Conservation (phyloP, 2,113 vertebrate species). For the Athene cunicularia region DNA sequence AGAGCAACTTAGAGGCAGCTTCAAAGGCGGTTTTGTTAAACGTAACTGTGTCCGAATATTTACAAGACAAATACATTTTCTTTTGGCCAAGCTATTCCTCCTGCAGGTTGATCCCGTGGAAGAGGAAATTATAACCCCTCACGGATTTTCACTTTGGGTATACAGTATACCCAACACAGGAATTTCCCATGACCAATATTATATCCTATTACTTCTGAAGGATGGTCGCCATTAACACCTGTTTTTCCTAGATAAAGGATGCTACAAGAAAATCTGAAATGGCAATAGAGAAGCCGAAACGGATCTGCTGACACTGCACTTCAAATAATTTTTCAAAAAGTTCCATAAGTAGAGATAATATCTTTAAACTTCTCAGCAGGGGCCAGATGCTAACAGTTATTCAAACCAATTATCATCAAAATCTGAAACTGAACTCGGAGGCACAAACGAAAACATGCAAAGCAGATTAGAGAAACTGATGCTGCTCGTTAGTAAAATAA, state of each 20-base stretch:
- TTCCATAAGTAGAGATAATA: not conserved
- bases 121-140: not conserved
- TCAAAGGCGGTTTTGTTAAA: conserved; percentile 51
- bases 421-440: not conserved
- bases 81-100: not conserved
- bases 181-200: rapidly evolving
- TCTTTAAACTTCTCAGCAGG: not conserved
- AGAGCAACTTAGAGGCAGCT: conserved; percentile 26
- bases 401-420: not conserved
- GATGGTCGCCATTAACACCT: not conserved
- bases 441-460: not conserved
- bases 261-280: not conserved
- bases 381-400: not conserved
- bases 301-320: not conserved
- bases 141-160: not conserved
- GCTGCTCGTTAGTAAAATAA: not conserved
- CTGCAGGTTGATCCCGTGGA: not conserved
- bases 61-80: not conserved
- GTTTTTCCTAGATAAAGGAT: not conserved
- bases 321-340: not conserved
- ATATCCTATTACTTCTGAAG: not conserved
- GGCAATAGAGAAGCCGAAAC: not conserved
- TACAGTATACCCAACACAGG: rapidly evolving
- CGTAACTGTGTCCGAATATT: not conserved
- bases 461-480: not conserved